Conservation (phyloP, 2,888 invertebrate species). For the Acanthosepion pharaonis region DNA sequence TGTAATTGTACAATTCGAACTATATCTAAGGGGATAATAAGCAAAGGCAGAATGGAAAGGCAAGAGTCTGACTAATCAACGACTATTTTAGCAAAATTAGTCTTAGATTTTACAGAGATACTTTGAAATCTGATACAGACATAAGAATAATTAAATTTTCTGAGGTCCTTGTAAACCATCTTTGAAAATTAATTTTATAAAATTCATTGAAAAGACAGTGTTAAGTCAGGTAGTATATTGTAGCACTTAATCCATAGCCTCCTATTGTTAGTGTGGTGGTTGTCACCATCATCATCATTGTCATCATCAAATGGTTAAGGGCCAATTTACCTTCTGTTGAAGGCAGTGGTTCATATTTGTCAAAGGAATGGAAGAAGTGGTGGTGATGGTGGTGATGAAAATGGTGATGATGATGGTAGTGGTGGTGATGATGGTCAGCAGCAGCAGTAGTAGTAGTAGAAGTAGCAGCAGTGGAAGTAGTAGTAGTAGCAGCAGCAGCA, state of each 20-base stretch:
- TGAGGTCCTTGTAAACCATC: too few species aligned
- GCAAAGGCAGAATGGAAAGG: too few species aligned
- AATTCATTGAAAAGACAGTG: too few species aligned
- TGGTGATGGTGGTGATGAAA: not conserved
- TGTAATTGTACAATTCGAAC: too few species aligned
- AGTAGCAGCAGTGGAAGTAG: not conserved
- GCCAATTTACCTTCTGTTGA: conserved; percentile 43
- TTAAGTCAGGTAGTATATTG: too few species aligned
- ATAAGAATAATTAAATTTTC: too few species aligned
- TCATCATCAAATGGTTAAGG: not conserved
- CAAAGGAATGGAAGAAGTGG: conserved; percentile 36
- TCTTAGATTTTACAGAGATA: too few species aligned
- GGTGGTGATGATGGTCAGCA: conserved; percentile 4
- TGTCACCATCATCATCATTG: not conserved
- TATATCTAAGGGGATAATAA: too few species aligned
- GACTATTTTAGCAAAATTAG: too few species aligned
- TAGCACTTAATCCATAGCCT: not conserved
- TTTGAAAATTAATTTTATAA: too few species aligned
- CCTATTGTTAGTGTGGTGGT: not conserved
- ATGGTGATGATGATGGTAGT: conserved; percentile 2
- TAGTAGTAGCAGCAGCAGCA: not conserved
- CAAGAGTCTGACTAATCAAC: too few species aligned
- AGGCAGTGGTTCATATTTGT: conserved; percentile 36
- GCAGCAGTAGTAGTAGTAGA: not conserved
- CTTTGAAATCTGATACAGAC: too few species aligned